phyloP scores from a whole-genome alignment of 2,888 invertebrate species.

The Blera fallax region DNA sequence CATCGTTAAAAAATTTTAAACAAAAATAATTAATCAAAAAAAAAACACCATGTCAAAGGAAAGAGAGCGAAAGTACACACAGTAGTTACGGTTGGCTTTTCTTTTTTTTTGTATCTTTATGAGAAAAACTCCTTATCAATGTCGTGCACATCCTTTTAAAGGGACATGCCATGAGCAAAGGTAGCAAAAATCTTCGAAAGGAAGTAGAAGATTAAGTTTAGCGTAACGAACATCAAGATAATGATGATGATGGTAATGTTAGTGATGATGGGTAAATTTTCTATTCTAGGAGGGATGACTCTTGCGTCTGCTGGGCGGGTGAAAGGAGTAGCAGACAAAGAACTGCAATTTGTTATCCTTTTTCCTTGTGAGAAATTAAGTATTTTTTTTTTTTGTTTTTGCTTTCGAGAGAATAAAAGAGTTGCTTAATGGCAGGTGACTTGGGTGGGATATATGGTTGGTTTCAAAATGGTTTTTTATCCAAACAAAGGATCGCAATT shows the following conservation, averaged over 20 bases:
- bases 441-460: no score
- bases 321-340: background rate
- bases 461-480: no score
- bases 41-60: constrained; percentile 7
- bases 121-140: constrained; percentile 1
- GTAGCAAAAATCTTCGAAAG: background rate
- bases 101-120: background rate
- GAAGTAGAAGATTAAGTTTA: constrained; percentile 2
- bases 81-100: background rate
- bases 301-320: background rate
- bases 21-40: constrained; percentile 60
- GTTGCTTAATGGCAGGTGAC: background rate
- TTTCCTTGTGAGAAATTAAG: background rate
- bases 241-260: constrained; percentile 1
- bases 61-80: background rate
- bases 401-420: background rate
- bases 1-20: constrained; percentile 23
- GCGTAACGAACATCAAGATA: constrained; percentile 15
- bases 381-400: background rate
- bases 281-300: background rate
- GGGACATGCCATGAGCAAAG: background rate
- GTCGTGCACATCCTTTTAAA: constrained; percentile 6
- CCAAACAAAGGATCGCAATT: no score
- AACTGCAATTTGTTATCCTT: constrained; percentile 26
- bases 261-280: constrained; percentile 9